These are phyloP conservation scores for Marmota monax DNA, from an alignment of 2,113 vertebrate species.

Conservation along the genomic window DNA sequence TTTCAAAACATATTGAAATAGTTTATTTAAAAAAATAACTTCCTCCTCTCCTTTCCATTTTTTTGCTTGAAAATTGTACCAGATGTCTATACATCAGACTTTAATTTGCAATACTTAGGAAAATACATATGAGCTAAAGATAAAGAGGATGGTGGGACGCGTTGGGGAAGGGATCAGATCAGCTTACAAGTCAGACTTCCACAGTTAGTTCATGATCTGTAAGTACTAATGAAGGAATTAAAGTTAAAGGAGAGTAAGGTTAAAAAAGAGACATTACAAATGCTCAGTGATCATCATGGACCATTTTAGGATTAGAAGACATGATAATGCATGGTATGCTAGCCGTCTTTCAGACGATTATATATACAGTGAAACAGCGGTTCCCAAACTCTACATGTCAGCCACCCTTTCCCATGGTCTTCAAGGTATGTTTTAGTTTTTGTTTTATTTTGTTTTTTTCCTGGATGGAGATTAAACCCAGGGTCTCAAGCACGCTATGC, in stretches of 20 bases:
- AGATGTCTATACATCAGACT: slow-evolving; percentile 18
- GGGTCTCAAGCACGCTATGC: neutral
- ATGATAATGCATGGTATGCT: neutral
- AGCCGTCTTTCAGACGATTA: neutral
- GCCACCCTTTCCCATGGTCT: slow-evolving; percentile 6
- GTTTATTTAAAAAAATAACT: neutral
- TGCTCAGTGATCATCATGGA: neutral
- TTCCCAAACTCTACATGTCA: slow-evolving; percentile 78
- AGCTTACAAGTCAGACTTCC: slow-evolving; percentile 52
- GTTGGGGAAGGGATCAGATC: neutral
- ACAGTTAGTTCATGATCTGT: slow-evolving; percentile 52
- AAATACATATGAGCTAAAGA: slow-evolving; percentile 47
- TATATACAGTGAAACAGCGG: slow-evolving; percentile 39
- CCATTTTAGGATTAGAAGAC: slow-evolving; percentile 54
- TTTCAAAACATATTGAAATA: slow-evolving; percentile 53
- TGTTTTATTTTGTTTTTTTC: neutral
- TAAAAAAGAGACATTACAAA: slow-evolving; percentile 78
- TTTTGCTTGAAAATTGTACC: slow-evolving; percentile 20
- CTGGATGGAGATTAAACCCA: neutral
- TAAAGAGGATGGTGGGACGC: neutral
- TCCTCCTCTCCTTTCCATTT: neutral
- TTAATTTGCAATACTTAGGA: slow-evolving; percentile 46
- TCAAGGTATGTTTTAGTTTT: neutral
- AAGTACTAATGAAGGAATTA: slow-evolving; percentile 54
- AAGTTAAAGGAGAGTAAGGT: slow-evolving; percentile 68